These are phyloP conservation scores for Patella depressa DNA, from an alignment of 2,888 invertebrate species.

Conservation along the genomic window DNA sequence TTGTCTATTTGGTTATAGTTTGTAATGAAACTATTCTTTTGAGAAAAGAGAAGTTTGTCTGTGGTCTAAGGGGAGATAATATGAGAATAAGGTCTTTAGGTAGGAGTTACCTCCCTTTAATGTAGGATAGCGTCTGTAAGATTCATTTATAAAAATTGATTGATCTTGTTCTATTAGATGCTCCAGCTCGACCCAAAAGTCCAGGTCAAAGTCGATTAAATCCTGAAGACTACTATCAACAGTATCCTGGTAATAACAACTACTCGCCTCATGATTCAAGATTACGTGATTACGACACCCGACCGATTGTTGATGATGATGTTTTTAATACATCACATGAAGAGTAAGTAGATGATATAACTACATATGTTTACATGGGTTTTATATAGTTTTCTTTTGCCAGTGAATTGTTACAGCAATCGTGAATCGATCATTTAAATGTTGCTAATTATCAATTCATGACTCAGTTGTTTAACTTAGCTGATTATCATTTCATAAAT, in stretches of 20 bases:
- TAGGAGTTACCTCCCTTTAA: constrained; percentile 3
- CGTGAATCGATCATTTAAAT: no score
- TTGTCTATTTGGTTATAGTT: no score
- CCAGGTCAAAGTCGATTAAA: neutral
- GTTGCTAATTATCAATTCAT: no score
- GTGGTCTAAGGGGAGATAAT: constrained; percentile 6
- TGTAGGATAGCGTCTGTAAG: neutral
- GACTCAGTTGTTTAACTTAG: no score
- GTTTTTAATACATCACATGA: constrained; percentile 6
- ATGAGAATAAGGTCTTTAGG: neutral
- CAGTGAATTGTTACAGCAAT: no score
- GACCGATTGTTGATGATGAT: constrained; percentile 2
- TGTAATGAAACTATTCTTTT: no score
- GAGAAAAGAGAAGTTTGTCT: neutral
- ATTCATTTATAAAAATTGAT: no score
- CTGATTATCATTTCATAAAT: no score
- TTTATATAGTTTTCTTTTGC: no score
- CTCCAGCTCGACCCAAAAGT: neutral
- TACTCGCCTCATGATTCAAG: neutral
- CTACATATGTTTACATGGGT: no score
- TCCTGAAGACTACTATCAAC: constrained; percentile 5
- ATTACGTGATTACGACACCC: neutral
- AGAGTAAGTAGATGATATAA: neutral
- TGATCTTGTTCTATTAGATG: neutral
- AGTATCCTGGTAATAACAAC: neutral